Base-by-base conservation (phyloP, 2,888 invertebrate species). In the Camponotus fellah region DNA sequence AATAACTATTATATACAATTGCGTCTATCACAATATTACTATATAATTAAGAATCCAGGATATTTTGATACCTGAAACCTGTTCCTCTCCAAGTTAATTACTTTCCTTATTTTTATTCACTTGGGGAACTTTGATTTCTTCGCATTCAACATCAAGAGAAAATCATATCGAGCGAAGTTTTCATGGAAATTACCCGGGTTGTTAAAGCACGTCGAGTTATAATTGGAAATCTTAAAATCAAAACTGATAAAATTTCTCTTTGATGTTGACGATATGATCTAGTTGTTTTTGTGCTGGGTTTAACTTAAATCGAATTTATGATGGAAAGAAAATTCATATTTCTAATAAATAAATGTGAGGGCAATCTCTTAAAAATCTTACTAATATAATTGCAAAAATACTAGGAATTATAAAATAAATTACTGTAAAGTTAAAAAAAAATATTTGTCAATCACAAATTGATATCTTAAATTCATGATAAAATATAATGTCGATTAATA, bases 211-310 rank as follows among this genome's bases (percentile, higher is more conserved):
- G 56, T 60, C 32, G 32, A 49, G 9, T 6, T 46, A 21, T 84
- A 84, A 84, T 81, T 89, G 66, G 68, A 77, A 87, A 82, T 12
- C 43, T 21, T 58, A 32, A 46, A 87, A 84, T 89, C 74, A 85
- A 83, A 84, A 83, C 80, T 77, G 66, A 75, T 40, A 66, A 83
- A 76, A 74, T 46, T 58, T 14, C 62, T 10, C 26, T 69, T 79
- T 86, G 82, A 84, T 71, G n/a, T n/a, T 4, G 9, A 3, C 8
- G 32, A 58, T 71, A 58, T 66, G 62, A 17, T 56, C 56, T 32
- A 14, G 2, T 10, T 58, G n/a, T 53, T 12, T 26, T 2, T 3
- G n/a, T 26, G 46, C 6, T 3, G 14, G 37, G 4, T 21, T 77
- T 37, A 53, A 76, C 21, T 49, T 56, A 12, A 68, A 56, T 68